Percentiles rank a stretch among this genome's conserved stretches.
These are phyloP conservation scores for Drosophila algonquin DNA, from an alignment of 2,888 invertebrate genomes.

Conservation along the genomic window DNA sequence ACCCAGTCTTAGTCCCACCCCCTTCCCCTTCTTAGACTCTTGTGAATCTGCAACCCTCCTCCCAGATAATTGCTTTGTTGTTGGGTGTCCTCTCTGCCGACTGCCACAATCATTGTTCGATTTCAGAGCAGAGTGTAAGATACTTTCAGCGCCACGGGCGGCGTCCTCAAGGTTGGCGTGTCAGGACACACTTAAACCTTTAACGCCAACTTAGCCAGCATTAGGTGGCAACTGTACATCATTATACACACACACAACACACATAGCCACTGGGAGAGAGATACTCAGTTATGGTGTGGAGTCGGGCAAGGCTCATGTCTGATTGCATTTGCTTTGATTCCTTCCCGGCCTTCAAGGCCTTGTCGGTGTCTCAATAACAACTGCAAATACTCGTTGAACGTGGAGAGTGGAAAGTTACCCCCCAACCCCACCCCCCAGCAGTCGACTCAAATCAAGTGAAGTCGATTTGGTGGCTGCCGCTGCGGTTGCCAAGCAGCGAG, in stretches of 20 bases:
- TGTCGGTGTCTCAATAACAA: constrained; percentile 50
- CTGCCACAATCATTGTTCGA: constrained; percentile 62
- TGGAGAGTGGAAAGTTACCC: constrained; percentile 34
- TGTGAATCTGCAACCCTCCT: constrained; percentile 5
- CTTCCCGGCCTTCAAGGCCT: constrained; percentile 39
- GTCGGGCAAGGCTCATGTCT: constrained; percentile 48
- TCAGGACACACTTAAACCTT: constrained; percentile 35
- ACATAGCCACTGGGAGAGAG: background rate
- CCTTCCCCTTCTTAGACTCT: background rate
- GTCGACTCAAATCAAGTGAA: constrained; percentile 43
- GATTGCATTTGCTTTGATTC: constrained; percentile 55
- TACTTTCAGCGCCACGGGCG: constrained; percentile 42
- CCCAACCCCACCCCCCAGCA: constrained; percentile 6
- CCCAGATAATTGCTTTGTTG: constrained; percentile 56
- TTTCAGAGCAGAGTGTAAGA: constrained; percentile 51
- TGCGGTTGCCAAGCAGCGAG: constrained; percentile 43
- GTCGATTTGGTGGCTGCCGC: constrained; percentile 43
- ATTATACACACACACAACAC: constrained; percentile 25
- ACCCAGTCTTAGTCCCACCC: background rate
- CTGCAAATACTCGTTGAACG: constrained; percentile 30
- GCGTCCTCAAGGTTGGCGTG: constrained; percentile 39
- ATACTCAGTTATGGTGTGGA: constrained; percentile 5
- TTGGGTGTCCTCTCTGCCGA: constrained; percentile 44
- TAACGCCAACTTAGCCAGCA: constrained; percentile 42
- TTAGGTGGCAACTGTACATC: constrained; percentile 49